These are phyloP conservation scores for Lacerta bilineata DNA, from an alignment of 2,797 vertebrate genomes.

Conservation along the genomic window DNA sequence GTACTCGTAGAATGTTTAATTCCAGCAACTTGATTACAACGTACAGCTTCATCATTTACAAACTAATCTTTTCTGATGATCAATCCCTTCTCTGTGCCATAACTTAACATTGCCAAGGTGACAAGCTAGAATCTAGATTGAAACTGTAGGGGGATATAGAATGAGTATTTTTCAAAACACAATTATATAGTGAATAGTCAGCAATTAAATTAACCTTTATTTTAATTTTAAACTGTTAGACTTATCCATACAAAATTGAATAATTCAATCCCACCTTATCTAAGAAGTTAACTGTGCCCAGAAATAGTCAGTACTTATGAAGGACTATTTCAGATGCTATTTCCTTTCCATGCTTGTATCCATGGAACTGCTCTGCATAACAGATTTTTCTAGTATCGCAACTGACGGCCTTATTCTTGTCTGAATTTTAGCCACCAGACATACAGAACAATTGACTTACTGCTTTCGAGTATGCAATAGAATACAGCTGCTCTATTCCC, in stretches of 20 bases:
- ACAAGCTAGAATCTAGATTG: background rate
- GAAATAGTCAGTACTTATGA: background rate
- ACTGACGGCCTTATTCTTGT: too few species aligned
- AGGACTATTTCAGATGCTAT: background rate
- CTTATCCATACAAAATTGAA: background rate
- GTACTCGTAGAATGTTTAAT: background rate
- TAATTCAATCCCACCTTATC: background rate
- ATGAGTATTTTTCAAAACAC: background rate
- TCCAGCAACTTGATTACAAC: background rate
- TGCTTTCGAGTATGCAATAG: background rate
- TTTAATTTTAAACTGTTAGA: background rate
- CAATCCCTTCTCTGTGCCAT: background rate
- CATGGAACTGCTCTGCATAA: background rate
- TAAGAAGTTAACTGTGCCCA: background rate
- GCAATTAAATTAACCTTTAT: background rate
- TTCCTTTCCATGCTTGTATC: background rate
- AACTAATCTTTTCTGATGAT: background rate
- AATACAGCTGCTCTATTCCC: background rate
- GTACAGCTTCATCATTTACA: background rate
- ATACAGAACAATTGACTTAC: constrained; percentile 1
- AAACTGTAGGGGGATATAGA: background rate
- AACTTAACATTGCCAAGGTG: background rate
- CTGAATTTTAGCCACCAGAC: background rate
- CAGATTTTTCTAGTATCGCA: background rate
- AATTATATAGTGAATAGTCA: background rate